phyloP scores from a whole-genome alignment of 2,113 vertebrate genomes.

The Eleginops maclovinus region DNA sequence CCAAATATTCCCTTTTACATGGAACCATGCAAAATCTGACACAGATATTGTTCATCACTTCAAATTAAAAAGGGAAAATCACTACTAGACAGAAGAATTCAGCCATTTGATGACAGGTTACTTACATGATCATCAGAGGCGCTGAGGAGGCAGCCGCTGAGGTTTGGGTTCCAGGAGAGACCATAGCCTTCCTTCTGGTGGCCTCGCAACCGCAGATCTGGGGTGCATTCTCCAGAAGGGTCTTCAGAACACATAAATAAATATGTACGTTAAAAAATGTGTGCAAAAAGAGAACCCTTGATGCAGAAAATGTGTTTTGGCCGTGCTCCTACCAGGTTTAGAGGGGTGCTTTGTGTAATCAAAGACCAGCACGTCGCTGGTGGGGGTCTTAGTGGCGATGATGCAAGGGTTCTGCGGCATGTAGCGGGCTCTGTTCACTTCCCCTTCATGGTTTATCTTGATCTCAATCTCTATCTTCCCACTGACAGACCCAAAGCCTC shows the following conservation, averaged over 20 bases:
- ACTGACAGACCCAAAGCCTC: conserved; percentile 98
- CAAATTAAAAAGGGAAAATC: not conserved
- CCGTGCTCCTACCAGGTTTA: conserved; percentile 88
- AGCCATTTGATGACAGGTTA: not conserved
- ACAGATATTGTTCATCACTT: not conserved
- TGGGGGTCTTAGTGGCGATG: conserved; percentile 98
- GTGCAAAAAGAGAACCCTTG: not conserved
- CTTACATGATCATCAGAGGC: conserved; percentile 98
- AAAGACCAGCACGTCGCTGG: conserved; percentile 97
- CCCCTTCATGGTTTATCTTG: conserved; percentile 99
- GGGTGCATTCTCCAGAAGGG: conserved; percentile 97
- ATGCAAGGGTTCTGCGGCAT: conserved; percentile 99
- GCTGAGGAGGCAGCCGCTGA: conserved; percentile 96
- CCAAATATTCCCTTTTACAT: no score
- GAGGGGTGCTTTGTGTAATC: conserved; percentile 99
- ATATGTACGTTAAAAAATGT: not conserved
- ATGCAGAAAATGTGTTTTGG: not conserved
- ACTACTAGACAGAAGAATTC: not conserved
- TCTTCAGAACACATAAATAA: conserved; percentile 78
- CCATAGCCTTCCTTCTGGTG: conserved; percentile 99
- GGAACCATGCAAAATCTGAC: not conserved
- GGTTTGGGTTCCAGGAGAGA: conserved; percentile 97
- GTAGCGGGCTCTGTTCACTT: conserved; percentile 97
- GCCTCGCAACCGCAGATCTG: conserved; percentile 94
- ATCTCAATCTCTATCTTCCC: conserved; percentile 99